Evolutionary conservation across 2,113 vertebrate genomes (phyloP).

Genomic region (Condylura cristata): DNA sequence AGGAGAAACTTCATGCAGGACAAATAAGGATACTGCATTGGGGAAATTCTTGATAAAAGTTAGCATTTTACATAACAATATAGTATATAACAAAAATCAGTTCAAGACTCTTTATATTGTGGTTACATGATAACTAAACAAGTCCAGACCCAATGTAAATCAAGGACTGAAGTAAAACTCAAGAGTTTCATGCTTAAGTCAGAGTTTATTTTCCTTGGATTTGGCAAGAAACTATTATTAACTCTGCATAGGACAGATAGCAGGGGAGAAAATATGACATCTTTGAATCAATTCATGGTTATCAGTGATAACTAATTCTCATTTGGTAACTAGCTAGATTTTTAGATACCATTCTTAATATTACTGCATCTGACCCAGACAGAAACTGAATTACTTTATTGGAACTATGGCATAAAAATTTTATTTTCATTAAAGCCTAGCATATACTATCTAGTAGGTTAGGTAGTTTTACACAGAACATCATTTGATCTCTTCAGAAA

Average conservation of each 20-base stretch:
- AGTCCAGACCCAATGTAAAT: constrained; percentile 57
- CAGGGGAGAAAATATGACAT: background rate
- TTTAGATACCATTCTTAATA: background rate
- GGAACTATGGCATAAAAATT: background rate
- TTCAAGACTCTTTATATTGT: constrained; percentile 46
- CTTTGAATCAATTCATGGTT: background rate
- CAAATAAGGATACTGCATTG: constrained; percentile 19
- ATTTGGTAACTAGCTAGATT: background rate
- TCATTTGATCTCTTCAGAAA: constrained; percentile 1
- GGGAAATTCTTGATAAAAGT: constrained; percentile 43
- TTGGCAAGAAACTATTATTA: constrained; percentile 42
- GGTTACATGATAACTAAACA: constrained; percentile 41
- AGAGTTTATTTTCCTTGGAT: constrained; percentile 23
- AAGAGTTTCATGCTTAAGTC: background rate
- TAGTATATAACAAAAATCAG: constrained; percentile 53
- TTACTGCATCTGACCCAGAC: background rate
- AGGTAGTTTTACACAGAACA: background rate
- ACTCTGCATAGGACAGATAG: constrained; percentile 27
- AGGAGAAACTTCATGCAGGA: constrained; percentile 42
- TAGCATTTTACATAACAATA: constrained; percentile 60
- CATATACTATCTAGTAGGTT: background rate
- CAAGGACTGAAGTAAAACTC: constrained; percentile 51
- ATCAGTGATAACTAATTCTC: constrained; percentile 15
- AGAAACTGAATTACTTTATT: constrained; percentile 33
- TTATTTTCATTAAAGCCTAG: background rate